Evolutionary conservation across 2,113 vertebrate genomes (phyloP).

Genomic region (Oryzias melastigma): DNA sequence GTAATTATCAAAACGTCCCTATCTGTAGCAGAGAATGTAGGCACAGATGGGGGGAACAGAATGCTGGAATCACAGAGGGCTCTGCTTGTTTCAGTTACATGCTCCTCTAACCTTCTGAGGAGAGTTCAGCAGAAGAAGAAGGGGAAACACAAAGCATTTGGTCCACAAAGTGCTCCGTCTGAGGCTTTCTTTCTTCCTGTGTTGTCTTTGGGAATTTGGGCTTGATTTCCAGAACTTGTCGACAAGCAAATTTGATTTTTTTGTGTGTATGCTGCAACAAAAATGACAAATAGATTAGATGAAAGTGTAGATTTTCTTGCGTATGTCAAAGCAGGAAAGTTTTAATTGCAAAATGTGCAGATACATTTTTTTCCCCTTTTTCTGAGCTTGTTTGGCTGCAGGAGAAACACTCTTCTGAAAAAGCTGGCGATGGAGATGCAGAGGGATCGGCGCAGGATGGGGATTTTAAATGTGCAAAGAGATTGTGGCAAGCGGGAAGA

Average conservation of each 20-base stretch:
- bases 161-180: constrained; percentile 39
- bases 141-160: constrained; percentile 34
- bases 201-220: constrained; percentile 22
- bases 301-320: neutral
- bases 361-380: too few species aligned
- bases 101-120: constrained; percentile 67
- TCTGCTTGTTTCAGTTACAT: constrained; percentile 68
- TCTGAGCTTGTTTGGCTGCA: constrained; percentile 51
- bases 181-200: constrained; percentile 20
- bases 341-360: constrained; percentile 25
- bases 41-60: constrained; percentile 66
- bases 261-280: constrained; percentile 49
- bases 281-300: constrained; percentile 46
- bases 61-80: constrained; percentile 60
- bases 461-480: constrained; percentile 73
- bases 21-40: constrained; percentile 70
- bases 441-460: constrained; percentile 73
- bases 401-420: constrained; percentile 47
- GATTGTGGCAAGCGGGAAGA: constrained; percentile 73
- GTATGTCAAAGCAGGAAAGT: neutral
- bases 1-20: constrained; percentile 74
- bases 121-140: constrained; percentile 50
- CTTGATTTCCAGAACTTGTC: constrained; percentile 39
- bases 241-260: constrained; percentile 24
- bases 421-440: constrained; percentile 43